Evolutionary conservation across 1,140 invertebrate genomes (phyloP), one percentile per base, ranked within the genome.

Genomic region (Lithobius niger): DNA sequence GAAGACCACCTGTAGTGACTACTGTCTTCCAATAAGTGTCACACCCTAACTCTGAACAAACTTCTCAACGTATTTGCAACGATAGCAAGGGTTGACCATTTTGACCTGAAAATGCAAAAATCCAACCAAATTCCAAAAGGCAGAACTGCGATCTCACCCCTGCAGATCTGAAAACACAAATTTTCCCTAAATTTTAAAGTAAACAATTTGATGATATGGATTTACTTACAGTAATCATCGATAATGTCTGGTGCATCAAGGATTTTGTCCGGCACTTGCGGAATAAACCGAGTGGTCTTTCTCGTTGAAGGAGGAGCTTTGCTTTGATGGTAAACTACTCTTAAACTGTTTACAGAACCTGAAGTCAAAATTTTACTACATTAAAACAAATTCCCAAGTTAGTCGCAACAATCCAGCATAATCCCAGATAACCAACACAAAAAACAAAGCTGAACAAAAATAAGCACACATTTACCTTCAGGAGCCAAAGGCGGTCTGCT

Each of bases 211-310:
- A 48, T 1, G 53, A n/a, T n/a, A n/a, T n/a, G n/a, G n/a, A n/a
- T n/a, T n/a, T 45, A 76, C 80, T 81, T 76, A 90, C 88, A 98
- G 74, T 94, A 98, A 74, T 98, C 94, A 73, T 97, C 90, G 21
- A 94, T 73, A 62, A 97, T 89, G 65, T 97, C 92, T 58, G 95
- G 95, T 25, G 94, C 95, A 79, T 98, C 95, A 22, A 98, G 74
- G 63, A 97, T 95, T 60, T 90, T 78, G 65, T 97, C 93, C 21
- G 94, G 89, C 53, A 83, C 81, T 67, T 88, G 84, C 19, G 93
- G 89, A 67, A 97, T 95, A 63, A 93, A 87, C 64, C 95, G 77
- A 18, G 78, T 79, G 55, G 78, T 77, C 67, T 91, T 92, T 60
- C 69, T 76, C 0, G 81, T 73, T 50, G 81, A 79, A 26, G 81